A percentile compares a stretch with the other conserved stretches of the same genome.
phyloP scores from a whole-genome alignment of 2,113 vertebrate species.

The Dendrocopos noguchii region DNA sequence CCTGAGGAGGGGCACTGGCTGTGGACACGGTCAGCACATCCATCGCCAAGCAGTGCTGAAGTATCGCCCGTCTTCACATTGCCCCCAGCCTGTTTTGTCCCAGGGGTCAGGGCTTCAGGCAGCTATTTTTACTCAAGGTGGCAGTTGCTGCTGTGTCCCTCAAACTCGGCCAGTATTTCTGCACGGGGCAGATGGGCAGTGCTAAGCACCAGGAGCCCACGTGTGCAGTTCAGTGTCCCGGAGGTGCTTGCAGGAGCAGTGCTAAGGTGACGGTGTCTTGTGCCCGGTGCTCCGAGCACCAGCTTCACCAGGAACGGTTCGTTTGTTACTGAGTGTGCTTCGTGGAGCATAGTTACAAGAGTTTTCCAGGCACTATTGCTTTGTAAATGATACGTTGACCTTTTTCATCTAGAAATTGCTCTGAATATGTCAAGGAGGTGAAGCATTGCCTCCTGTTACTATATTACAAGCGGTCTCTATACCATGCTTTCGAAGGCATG shows the following conservation, averaged over 20 bases:
- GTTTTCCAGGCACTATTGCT: neutral
- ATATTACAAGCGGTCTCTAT: neutral
- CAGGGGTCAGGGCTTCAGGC: rapidly evolving
- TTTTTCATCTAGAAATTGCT: neutral
- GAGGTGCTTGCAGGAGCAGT: neutral
- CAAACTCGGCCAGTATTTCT: rapidly evolving
- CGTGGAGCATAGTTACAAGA: neutral
- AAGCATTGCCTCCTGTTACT: constrained; percentile 3
- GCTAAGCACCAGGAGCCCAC: rapidly evolving
- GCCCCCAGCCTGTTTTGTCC: rapidly evolving
- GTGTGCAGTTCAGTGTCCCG: neutral
- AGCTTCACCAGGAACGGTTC: neutral
- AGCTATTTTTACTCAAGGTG: rapidly evolving
- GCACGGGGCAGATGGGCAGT: neutral
- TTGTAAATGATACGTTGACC: neutral
- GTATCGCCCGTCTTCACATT: rapidly evolving
- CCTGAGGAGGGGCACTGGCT: neutral
- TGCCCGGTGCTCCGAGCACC: neutral
- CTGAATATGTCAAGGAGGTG: neutral
- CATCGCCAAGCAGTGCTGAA: neutral
- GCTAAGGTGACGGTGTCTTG: rapidly evolving
- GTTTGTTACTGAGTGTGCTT: neutral
- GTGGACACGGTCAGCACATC: neutral
- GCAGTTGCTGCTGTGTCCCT: neutral
- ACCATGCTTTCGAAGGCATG: neutral